Evolutionary conservation across 2,888 invertebrate genomes (phyloP).

Genomic region (Taenaris catops): DNA sequence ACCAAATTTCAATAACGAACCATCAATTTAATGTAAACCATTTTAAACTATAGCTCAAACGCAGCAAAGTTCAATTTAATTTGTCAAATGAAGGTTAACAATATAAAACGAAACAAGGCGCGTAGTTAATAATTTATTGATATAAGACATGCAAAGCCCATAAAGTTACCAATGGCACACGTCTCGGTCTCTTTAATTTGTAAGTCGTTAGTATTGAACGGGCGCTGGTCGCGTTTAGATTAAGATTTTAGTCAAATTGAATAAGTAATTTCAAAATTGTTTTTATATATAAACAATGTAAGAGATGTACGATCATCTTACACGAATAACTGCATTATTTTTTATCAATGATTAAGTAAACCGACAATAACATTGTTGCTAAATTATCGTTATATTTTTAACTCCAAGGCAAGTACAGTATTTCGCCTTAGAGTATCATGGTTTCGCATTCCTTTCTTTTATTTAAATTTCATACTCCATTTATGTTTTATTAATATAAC

Average conservation of each 20-base stretch:
- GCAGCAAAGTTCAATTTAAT: conserved; percentile 54
- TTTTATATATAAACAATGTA: too few relatives aligned
- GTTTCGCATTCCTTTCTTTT: too few relatives aligned
- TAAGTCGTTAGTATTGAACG: conserved; percentile 71
- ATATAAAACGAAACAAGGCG: conserved; percentile 74
- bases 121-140: conserved; percentile 79
- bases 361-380: too few relatives aligned
- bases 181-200: conserved; percentile 76
- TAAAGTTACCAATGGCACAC: conserved; percentile 77
- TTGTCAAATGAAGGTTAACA: conserved; percentile 50
- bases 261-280: conserved; percentile 27
- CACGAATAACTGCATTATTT: too few relatives aligned
- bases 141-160: conserved; percentile 79
- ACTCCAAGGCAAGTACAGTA: too few relatives aligned
- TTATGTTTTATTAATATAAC: too few relatives aligned
- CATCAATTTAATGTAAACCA: conserved; percentile 32
- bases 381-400: too few relatives aligned
- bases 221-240: conserved; percentile 47
- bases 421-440: too few relatives aligned
- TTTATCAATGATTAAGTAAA: too few relatives aligned
- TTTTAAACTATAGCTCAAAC: conserved; percentile 51
- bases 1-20: conserved; percentile 49
- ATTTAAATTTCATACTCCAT: too few relatives aligned
- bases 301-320: too few relatives aligned
- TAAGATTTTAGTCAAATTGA: conserved; percentile 50